Base-by-base conservation (phyloP, 2,888 invertebrate genomes). In the Melieria omissa region DNA sequence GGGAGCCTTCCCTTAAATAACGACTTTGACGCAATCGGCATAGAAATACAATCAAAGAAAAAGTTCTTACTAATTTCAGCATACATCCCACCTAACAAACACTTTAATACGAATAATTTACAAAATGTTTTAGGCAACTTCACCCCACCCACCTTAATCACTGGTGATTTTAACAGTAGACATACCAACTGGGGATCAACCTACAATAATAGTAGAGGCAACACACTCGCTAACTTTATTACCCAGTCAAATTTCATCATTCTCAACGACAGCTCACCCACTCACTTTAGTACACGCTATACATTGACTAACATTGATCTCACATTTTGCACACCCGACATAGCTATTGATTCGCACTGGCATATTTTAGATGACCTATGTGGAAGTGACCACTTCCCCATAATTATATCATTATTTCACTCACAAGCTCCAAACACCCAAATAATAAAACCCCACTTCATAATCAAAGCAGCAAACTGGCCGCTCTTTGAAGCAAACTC, bases 241-340 rank as follows among this genome's bases (percentile, higher is more conserved):
- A 69, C 49, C 42, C 60, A 73, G 4, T 68, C 71, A 4, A 41
- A 66, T 7, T 60, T 66, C 42, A 55, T 52, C 41, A 8, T 73
- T 0, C 61, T 77, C 4, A 77, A 75, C 44, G 65, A 74, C 16
- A 68, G 72, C 4, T 67, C 71, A 0, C 73, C 76, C 1, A 76
- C 75, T 4, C 74, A 75, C 67, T 74, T 76, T 29, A 73, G 67
- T 45, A 75, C 75, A 8, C 75, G 76, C 44, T 16, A 65, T 10
- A 70, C 74, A 4, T 66, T 78, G 10, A 74, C 73, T 14, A 58
- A 77, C 71, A 60, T 76, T 10, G 76, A 77, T 29, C 54, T 78
- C 12, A 64, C 73, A 1, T 73, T 78, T 16, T 66, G 72, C 42
- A 69, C 72, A 1, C 67, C 76, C 5, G 12, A 29, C 3, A 42